phyloP scores from a whole-genome alignment of 2,888 invertebrate species.

The Diogma glabrata region DNA sequence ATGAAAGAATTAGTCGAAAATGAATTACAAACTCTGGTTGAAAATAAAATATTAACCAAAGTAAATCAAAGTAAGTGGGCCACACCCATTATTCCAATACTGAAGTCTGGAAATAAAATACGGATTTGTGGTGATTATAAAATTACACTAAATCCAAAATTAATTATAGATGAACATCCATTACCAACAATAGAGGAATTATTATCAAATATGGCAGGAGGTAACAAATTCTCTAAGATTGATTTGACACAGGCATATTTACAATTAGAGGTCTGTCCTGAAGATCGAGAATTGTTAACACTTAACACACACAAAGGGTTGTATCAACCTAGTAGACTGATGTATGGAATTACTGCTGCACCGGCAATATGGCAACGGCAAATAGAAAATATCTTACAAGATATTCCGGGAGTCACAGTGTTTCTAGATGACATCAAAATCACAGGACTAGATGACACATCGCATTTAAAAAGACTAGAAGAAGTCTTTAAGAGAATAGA shows the following conservation, averaged over 20 bases:
- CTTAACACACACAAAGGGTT: too few species aligned
- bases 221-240: slow-evolving; percentile 21
- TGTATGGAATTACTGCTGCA: slow-evolving; percentile 27
- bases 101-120: slow-evolving; percentile 21
- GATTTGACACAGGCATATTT: too few species aligned
- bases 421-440: background rate
- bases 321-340: slow-evolving; percentile 24
- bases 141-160: slow-evolving; percentile 22
- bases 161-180: slow-evolving; percentile 23
- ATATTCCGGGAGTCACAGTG: slow-evolving; percentile 22
- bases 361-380: slow-evolving; percentile 26
- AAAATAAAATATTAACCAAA: background rate
- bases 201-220: slow-evolving; percentile 21
- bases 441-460: background rate
- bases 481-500: background rate
- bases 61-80: slow-evolving; percentile 18
- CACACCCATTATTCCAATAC: slow-evolving; percentile 26
- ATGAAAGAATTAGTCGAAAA: too few species aligned
- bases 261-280: too few species aligned
- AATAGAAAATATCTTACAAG: slow-evolving; percentile 23
- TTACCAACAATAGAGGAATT: slow-evolving; percentile 22
- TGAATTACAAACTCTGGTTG: too few species aligned
- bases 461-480: background rate
- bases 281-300: too few species aligned
- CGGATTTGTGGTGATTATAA: slow-evolving; percentile 22